Evolutionary conservation across 2,797 vertebrate species (phyloP), one percentile per base, ranked within the genome.

Genomic region (Apogon talboti): DNA sequence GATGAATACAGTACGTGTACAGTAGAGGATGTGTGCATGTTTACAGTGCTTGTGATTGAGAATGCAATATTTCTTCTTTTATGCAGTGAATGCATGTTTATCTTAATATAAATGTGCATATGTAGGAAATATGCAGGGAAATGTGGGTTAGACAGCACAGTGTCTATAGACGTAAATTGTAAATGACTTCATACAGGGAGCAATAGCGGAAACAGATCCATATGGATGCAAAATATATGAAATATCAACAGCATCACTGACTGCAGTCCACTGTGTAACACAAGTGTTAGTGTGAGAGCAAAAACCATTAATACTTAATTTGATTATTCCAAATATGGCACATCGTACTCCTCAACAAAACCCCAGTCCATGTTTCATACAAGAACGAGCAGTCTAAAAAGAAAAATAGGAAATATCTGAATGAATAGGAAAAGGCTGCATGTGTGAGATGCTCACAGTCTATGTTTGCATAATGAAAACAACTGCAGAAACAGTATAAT

Each of bases 281-380:
- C 64, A 65, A 82, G 50, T 76, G 82, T 79, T 82, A 79, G 75
- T 83, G 76, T 83, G 79, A 84, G 75, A 84, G 87, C 63, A 81
- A 78, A 89, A 87, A 84, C 69, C 85, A 85, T 89, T 79, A 89
- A 89, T 89, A 86, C 52, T 88, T 91, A 60, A 89, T 88, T 79
- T 83, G 83, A 87, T 91, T 85, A 84, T 85, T 77, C 65, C 76
- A 78, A 74, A 86, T 82, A 86, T 71, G 77, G 72, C 74, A 79
- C 76, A 78, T 78, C 74, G 78, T 69, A 74, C 66, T 80, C 76
- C 60, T 59, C 38, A 47, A 80, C 66, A 75, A 84, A 52, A 50
- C 60, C 45, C 50, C 57, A 52, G 63, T 28, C 66, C 43, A 67
- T 83, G 81, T 70, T 66, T 87, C 80, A 82, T 79, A 79, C 56